Conservation (phyloP, 1,140 invertebrate species). For the Scaptomyza montana region DNA sequence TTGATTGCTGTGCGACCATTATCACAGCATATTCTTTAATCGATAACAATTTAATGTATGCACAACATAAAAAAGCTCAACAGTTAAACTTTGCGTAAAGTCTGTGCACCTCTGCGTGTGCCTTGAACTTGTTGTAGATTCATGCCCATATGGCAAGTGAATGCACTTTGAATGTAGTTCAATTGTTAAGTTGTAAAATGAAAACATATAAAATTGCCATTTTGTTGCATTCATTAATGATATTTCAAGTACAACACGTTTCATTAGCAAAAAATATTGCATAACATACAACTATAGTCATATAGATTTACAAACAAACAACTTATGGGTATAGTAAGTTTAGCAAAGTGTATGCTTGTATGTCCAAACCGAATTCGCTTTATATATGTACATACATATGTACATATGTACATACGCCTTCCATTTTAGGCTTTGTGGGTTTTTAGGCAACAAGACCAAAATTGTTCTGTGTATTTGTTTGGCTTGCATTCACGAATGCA, state of each 20-base stretch:
- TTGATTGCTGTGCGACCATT: conserved; percentile 48
- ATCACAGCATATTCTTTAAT: conserved; percentile 48
- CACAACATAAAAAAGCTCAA: conserved; percentile 35
- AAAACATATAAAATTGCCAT: no score
- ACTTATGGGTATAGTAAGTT: not conserved
- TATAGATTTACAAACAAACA: not conserved
- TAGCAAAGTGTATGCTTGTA: no score
- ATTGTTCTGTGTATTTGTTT: conserved; percentile 5
- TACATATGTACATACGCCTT: not conserved
- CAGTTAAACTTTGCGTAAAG: conserved; percentile 11
- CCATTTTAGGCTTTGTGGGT: not conserved
- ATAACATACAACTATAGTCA: not conserved
- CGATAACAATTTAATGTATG: conserved; percentile 33
- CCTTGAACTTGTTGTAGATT: conserved; percentile 55
- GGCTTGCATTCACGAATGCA: conserved; percentile 15
- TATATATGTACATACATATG: not conserved
- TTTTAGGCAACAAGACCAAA: not conserved
- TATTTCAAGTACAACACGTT: conserved; percentile 2
- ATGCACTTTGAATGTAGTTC: conserved; percentile 15
- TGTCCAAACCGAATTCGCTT: not conserved
- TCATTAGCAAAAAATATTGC: conserved; percentile 6
- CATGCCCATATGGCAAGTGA: conserved; percentile 11
- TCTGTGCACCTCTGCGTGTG: conserved; percentile 20
- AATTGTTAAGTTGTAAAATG: not conserved
- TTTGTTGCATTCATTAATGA: not conserved